A percentile compares a stretch with the other conserved stretches of the same genome.
These are phyloP conservation scores for Amphiduros pacificus DNA, from an alignment of 2,888 invertebrate genomes.

Conservation along the genomic window DNA sequence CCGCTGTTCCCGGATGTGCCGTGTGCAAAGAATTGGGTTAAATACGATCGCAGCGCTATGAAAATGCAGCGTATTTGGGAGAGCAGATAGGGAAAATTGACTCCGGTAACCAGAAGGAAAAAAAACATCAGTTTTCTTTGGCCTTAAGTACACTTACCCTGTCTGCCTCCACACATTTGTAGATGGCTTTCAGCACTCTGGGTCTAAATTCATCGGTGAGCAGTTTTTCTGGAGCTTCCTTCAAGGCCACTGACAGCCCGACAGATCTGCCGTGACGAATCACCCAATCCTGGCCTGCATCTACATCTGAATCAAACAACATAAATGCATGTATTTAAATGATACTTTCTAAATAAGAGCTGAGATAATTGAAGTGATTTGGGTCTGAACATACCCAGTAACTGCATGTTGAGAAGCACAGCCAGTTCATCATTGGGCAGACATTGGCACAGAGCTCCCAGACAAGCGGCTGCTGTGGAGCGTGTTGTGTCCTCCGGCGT, in stretches of 20 bases:
- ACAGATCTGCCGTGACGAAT: constrained; percentile 81
- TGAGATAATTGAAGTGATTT: neutral
- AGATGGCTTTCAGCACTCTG: constrained; percentile 72
- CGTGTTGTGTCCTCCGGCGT: constrained; percentile 76
- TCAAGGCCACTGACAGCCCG: constrained; percentile 82
- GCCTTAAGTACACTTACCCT: constrained; percentile 65
- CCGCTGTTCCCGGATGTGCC: too few species aligned
- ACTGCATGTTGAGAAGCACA: constrained; percentile 73
- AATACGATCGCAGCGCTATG: too few species aligned
- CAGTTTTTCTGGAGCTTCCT: constrained; percentile 75
- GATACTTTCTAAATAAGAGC: neutral
- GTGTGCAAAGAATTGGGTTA: too few species aligned
- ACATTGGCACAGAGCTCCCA: constrained; percentile 79
- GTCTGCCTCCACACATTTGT: constrained; percentile 74
- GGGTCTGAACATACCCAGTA: constrained; percentile 66
- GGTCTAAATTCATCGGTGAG: constrained; percentile 71
- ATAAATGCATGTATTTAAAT: neutral
- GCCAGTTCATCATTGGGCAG: constrained; percentile 74
- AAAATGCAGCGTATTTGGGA: too few species aligned
- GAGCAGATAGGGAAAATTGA: too few species aligned
- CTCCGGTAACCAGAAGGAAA: too few species aligned
- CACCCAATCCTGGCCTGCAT: constrained; percentile 67
- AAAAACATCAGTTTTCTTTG: too few species aligned
- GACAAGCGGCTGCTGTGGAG: constrained; percentile 82
- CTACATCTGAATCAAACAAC: constrained; percentile 32